phyloP scores from a whole-genome alignment of 2,888 invertebrate genomes.

The Erebia epiphron region DNA sequence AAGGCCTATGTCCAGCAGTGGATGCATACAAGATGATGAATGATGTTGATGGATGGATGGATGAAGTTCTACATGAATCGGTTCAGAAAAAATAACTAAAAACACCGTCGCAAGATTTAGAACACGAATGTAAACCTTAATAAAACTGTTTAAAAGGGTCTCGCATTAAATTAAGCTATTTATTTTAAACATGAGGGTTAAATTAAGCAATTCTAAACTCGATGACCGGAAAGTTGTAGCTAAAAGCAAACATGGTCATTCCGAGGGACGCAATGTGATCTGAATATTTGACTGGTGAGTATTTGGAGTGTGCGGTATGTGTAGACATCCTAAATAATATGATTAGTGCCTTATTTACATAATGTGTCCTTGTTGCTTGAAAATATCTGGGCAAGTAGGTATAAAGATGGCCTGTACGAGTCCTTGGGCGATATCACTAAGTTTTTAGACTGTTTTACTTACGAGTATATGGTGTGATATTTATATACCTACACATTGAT shows the following conservation, averaged over 20 bases:
- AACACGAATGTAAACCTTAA: neutral
- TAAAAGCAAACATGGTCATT: constrained; percentile 70
- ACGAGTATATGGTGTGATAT: too few species aligned
- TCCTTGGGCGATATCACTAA: too few species aligned
- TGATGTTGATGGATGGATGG: too few species aligned
- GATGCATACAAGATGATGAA: too few species aligned
- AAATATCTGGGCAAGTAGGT: neutral
- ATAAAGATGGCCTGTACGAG: neutral
- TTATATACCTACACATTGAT: too few species aligned
- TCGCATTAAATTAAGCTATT: constrained; percentile 71
- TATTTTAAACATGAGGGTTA: constrained; percentile 69
- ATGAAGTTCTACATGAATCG: neutral
- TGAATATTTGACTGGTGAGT: constrained; percentile 68
- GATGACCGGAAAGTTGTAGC: constrained; percentile 69
- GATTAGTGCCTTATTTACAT: constrained; percentile 15
- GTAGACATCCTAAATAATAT: constrained; percentile 4
- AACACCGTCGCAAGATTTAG: neutral
- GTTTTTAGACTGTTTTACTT: too few species aligned
- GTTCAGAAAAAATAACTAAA: neutral
- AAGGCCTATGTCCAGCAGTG: too few species aligned
- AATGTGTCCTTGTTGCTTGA: neutral
- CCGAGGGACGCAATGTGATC: constrained; percentile 73
- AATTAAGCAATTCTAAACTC: constrained; percentile 60
- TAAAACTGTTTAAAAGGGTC: constrained; percentile 30
- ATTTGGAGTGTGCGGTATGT: constrained; percentile 18